Conservation (phyloP, 2,113 vertebrate species). For the Geococcyx californianus region DNA sequence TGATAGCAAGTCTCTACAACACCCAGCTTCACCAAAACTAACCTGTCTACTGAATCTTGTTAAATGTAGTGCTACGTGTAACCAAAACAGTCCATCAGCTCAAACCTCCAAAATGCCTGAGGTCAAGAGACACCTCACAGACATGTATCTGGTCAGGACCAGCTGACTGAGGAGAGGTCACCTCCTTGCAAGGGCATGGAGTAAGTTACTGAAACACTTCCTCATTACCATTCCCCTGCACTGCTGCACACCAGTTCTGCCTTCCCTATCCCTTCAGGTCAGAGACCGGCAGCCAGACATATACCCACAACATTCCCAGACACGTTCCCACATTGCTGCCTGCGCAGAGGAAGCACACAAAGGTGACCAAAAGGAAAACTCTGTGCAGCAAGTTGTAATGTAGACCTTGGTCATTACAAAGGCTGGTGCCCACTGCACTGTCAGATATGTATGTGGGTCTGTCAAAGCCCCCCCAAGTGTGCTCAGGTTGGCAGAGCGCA, state of each 20-base stretch:
- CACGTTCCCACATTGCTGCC: background rate
- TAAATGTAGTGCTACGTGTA: background rate
- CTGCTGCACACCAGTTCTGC: background rate
- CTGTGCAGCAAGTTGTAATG: background rate
- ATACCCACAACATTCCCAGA: background rate
- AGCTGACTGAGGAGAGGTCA: background rate
- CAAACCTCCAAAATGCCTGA: background rate
- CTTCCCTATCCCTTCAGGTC: background rate
- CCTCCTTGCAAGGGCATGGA: background rate
- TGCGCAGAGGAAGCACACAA: background rate
- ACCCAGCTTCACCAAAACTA: background rate
- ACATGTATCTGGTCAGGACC: background rate
- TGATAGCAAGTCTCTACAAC: background rate
- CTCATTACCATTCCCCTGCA: background rate
- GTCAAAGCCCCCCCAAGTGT: background rate
- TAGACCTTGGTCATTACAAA: background rate
- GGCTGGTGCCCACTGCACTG: background rate
- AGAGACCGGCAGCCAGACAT: background rate
- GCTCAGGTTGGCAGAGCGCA: background rate
- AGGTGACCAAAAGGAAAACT: background rate
- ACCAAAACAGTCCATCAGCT: background rate
- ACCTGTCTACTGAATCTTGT: background rate
- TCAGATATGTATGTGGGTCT: background rate
- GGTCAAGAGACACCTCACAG: background rate
- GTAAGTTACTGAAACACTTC: background rate